Conservation (phyloP, 2,888 invertebrate genomes). For the Dromius quadrimaculatus region DNA sequence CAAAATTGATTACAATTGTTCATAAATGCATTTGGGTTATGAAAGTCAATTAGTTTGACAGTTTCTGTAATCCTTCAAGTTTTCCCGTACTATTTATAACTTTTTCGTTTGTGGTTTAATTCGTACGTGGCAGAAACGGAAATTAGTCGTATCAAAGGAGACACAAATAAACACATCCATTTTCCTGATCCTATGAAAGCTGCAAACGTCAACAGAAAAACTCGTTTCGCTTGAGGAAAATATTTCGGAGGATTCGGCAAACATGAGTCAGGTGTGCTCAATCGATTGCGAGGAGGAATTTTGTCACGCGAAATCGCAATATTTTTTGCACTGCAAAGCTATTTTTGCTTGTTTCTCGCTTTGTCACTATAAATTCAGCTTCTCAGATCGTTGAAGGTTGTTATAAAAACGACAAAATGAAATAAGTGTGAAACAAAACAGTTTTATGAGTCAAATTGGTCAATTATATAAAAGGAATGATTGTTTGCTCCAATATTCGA, state of each 20-base stretch:
- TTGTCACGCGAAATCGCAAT: too few species aligned
- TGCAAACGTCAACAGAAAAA: neutral
- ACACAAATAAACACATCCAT: constrained; percentile 37
- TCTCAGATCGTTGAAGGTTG: too few species aligned
- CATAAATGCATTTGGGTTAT: too few species aligned
- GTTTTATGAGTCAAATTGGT: too few species aligned
- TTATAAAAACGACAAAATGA: too few species aligned
- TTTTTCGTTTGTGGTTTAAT: constrained; percentile 7
- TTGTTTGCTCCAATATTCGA: too few species aligned
- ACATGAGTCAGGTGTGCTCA: neutral
- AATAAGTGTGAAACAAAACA: too few species aligned
- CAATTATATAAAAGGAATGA: too few species aligned
- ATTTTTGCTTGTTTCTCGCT: too few species aligned
- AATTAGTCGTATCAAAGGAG: constrained; percentile 9
- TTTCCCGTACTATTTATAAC: neutral
- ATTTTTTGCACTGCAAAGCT: neutral
- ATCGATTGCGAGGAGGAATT: constrained; percentile 9
- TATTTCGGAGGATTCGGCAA: neutral
- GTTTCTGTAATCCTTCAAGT: neutral
- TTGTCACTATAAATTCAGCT: neutral
- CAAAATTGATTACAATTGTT: too few species aligned
- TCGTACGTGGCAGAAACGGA: neutral
- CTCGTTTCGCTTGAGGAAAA: neutral
- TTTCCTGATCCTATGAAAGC: constrained; percentile 19
- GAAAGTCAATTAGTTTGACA: too few species aligned